Evolutionary conservation across 1,140 invertebrate genomes (phyloP).

Genomic region (Rhynchophorus ferrugineus): DNA sequence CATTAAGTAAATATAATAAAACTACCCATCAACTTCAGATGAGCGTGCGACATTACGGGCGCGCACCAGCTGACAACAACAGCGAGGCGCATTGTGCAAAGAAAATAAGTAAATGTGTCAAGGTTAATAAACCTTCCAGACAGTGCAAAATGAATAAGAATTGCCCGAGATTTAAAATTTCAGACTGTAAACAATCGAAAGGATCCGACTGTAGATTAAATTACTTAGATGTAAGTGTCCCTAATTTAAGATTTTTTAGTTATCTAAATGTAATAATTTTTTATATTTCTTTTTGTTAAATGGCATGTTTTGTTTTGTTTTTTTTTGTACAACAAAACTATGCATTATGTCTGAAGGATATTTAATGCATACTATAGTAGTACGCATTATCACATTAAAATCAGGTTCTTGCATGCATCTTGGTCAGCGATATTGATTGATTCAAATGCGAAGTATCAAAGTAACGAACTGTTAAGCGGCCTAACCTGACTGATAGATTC

Average conservation of each 20-base stretch:
- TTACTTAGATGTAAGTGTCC: conserved; percentile 20
- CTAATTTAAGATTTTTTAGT: neutral
- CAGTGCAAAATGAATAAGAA: conserved; percentile 4
- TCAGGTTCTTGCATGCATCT: too few species aligned
- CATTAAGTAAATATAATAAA: neutral
- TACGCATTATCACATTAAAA: too few species aligned
- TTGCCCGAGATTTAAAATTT: conserved; percentile 11
- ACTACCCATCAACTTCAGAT: neutral
- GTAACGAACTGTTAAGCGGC: too few species aligned
- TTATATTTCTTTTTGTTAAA: too few species aligned
- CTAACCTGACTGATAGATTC: too few species aligned
- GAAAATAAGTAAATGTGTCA: neutral
- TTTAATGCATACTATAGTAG: too few species aligned
- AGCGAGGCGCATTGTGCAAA: neutral
- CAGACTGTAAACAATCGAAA: conserved; percentile 14
- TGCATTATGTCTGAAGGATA: too few species aligned
- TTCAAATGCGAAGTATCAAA: too few species aligned
- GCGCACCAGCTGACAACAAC: conserved; percentile 6
- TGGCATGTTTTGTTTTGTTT: too few species aligned
- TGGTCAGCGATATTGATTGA: too few species aligned
- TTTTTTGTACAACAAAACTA: too few species aligned
- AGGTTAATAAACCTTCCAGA: neutral
- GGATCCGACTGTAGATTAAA: conserved; percentile 15
- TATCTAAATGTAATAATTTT: neutral
- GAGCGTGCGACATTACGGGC: neutral